Evolutionary conservation across 2,113 vertebrate genomes (phyloP).

Genomic region (Zosterops japonicus): DNA sequence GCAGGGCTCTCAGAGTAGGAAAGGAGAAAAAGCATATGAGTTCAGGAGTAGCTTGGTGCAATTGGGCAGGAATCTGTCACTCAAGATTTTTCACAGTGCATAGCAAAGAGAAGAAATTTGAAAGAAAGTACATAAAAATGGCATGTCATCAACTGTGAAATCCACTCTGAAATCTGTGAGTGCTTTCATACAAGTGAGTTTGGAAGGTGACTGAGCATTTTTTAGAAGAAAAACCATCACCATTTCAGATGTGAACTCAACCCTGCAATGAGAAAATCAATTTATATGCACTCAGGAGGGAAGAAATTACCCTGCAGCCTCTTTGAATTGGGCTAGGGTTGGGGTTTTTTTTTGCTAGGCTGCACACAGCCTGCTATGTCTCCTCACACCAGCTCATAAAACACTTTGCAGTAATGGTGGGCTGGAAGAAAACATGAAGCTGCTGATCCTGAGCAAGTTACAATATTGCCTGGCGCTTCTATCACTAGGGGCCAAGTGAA

Average conservation of each 20-base stretch:
- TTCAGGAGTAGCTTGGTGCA: not conserved
- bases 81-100: not conserved
- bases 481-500: not conserved
- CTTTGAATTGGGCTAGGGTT: not conserved
- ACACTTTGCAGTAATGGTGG: not conserved
- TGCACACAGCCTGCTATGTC: not conserved
- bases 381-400: not conserved
- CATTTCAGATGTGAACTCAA: not conserved
- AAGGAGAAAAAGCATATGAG: not conserved
- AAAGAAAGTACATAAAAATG: not conserved
- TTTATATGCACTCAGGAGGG: not conserved
- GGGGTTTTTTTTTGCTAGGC: not conserved
- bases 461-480: not conserved
- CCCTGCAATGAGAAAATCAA: not conserved
- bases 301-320: not conserved
- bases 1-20: not conserved
- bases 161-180: not conserved
- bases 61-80: not conserved
- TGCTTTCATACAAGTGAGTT: not conserved
- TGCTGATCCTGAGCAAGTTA: not conserved
- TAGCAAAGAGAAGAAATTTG: not conserved
- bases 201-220: not conserved
- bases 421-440: not conserved
- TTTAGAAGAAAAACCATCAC: not conserved
- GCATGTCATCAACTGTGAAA: not conserved